Base-by-base conservation (phyloP, 2,888 invertebrate species). In the Catocala fraxini region DNA sequence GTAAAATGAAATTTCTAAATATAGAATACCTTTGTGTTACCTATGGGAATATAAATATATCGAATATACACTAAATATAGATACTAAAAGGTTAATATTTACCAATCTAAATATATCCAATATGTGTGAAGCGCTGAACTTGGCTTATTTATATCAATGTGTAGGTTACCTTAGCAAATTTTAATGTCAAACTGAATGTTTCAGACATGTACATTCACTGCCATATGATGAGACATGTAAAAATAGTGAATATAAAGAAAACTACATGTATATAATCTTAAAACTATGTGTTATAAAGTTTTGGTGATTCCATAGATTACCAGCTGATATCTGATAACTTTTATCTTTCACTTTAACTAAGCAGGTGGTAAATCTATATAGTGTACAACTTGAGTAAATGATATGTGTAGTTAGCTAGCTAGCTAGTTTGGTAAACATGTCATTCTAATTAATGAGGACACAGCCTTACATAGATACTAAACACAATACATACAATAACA, bases 21-120 rank as follows among this genome's bases (percentile, higher is more conserved):
- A 86, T 92, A 92, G 91, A 75, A 87, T 78, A 82, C 66, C 85
- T 87, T 88, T 91, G 89, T 88, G 82, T 73, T 75, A 71, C 65
- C 66, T 69, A 70, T 65, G 57, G 52, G 25, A 43, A 35, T 56
- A 15, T 46, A 59, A 42, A 57, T 54, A 43, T 56, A 55, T 68
- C 68, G 63, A 66, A 57, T 70, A 65, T 65, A 15, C n/a, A 51
- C 65, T 51, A 51, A 51, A 43, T 58, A 13, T 49, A 39, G 35
- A 51, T 35, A 9, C 53, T 60, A 59, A 59, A 13, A 12, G 49
- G 47, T 48, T 64, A 61, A 43, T 67, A 41, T 67, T 57, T 59
- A 65, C 54, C 11, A 33, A 46, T 63, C 58, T 65, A 62, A 59
- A 68, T 68, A 63, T 70, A 74, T 43, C 6, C 47, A 33, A 1